phyloP scores from a whole-genome alignment of 2,113 vertebrate species.

The Gnathonemus longibarbis region DNA sequence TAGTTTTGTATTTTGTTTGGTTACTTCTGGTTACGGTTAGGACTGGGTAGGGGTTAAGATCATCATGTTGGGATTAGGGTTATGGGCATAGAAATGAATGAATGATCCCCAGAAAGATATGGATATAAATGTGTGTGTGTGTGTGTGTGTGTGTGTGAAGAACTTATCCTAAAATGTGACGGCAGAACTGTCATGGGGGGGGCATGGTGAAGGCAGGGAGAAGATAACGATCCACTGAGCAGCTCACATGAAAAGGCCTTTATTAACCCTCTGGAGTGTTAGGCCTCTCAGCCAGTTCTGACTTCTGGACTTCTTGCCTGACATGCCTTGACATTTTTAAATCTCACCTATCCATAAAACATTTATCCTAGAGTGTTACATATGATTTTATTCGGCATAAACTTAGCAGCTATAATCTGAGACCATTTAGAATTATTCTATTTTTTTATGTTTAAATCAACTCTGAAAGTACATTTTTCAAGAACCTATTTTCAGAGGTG shows the following conservation, averaged over 20 bases:
- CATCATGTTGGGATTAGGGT: not conserved
- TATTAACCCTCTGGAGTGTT: not conserved
- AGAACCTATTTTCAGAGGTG: not conserved
- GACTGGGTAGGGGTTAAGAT: not conserved
- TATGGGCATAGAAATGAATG: not conserved
- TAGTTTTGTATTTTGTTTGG: not conserved
- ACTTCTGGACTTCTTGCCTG: not conserved
- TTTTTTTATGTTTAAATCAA: not conserved
- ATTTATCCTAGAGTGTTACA: not conserved
- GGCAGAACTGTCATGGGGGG: not conserved
- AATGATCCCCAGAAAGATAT: not conserved
- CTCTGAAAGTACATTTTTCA: not conserved
- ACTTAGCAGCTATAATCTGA: not conserved
- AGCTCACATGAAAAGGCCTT: not conserved
- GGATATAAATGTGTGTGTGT: not conserved
- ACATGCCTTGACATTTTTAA: not conserved
- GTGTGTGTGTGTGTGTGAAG: not conserved
- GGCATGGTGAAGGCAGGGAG: not conserved
- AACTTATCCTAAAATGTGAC: not conserved
- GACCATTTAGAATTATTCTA: not conserved
- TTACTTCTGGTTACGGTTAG: not conserved
- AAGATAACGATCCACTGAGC: not conserved
- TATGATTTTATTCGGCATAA: not conserved
- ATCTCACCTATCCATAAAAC: not conserved
- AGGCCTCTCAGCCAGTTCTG: not conserved